Evolutionary conservation across 2,113 vertebrate species (phyloP).

Genomic region (Pteronura brasiliensis): DNA sequence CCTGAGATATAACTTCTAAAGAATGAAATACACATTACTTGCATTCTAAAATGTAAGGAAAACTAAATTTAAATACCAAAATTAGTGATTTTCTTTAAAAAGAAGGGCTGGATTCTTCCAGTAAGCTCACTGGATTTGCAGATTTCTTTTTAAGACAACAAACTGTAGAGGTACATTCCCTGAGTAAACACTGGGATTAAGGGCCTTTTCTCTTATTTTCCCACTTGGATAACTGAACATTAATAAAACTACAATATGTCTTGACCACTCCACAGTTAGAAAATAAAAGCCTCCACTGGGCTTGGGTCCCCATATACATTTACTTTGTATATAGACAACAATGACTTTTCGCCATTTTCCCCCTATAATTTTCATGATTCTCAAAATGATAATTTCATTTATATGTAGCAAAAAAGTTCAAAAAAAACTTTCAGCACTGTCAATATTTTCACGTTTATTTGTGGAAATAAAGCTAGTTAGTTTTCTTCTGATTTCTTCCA

Average conservation of each 20-base stretch:
- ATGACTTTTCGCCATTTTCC: background rate
- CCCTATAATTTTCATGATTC: background rate
- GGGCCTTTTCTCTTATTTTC: background rate
- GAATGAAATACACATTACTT: background rate
- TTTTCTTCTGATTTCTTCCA: slow-evolving; percentile 89
- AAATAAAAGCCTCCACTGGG: background rate
- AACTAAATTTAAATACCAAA: slow-evolving; percentile 21
- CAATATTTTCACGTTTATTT: background rate
- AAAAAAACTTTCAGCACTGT: background rate
- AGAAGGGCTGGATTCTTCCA: background rate
- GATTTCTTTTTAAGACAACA: background rate
- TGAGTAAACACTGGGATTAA: background rate
- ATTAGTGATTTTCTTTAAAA: slow-evolving; percentile 7
- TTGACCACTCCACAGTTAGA: background rate
- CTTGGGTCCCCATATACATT: background rate
- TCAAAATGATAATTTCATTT: slow-evolving; percentile 11
- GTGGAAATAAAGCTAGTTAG: slow-evolving; percentile 75
- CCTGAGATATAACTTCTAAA: slow-evolving; percentile 32
- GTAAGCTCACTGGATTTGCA: background rate
- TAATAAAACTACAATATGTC: background rate
- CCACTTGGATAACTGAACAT: background rate
- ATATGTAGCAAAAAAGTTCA: slow-evolving; percentile 13
- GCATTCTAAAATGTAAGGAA: slow-evolving; percentile 9
- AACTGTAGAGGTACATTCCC: background rate
- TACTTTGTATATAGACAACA: slow-evolving; percentile 4